Evolutionary conservation across 2,888 invertebrate species (phyloP), one percentile per base, ranked within the genome.

Genomic region (Macrosiphum euphorbiae): DNA sequence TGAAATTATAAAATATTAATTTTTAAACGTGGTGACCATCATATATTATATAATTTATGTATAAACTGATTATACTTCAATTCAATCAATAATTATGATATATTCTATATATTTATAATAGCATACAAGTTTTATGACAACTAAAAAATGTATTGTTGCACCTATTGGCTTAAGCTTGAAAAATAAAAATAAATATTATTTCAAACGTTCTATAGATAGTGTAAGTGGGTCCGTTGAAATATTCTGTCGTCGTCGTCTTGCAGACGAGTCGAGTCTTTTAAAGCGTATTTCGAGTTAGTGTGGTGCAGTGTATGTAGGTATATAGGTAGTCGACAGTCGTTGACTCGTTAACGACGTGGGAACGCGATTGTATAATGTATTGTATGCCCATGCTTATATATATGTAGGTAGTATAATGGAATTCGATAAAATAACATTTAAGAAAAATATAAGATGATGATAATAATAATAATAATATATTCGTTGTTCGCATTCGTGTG

Each of bases 391-490:
- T 35, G 35, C n/a, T 5, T 13, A n/a, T 78, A 35, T 78, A 35
- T 35, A 35, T 44, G 7, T 44, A 44, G 44, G 44, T 44, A 44
- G n/a, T 44, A 20, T 78, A 78, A 78, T 78, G 67, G 67, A 78
- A 35, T 78, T 78, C 28, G 35, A 86, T 87, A 86, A 86, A 86
- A 44, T 91, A 91, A 86, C 44, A 86, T 91, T 91, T 41, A 86
- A 58, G 58, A 47, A 91, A 86, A 90, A 87, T 26, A 88, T 26
- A 88, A 88, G 10, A 55, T 52, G 47, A 47, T 10, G 55, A 91
- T 91, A 91, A 90, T 91, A 91, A 67, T 90, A 78, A 35, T 50
- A 50, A 67, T 90, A 84, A 78, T n/a, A n/a, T 88, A 84, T 52
- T 52, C 78, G n/a, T 91, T 35, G 58, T 91, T 86, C 16, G 44